A percentile compares a stretch with the other conserved stretches of the same genome.
These are phyloP conservation scores for Alectura lathami DNA, from an alignment of 2,113 vertebrate species.

Conservation along the genomic window DNA sequence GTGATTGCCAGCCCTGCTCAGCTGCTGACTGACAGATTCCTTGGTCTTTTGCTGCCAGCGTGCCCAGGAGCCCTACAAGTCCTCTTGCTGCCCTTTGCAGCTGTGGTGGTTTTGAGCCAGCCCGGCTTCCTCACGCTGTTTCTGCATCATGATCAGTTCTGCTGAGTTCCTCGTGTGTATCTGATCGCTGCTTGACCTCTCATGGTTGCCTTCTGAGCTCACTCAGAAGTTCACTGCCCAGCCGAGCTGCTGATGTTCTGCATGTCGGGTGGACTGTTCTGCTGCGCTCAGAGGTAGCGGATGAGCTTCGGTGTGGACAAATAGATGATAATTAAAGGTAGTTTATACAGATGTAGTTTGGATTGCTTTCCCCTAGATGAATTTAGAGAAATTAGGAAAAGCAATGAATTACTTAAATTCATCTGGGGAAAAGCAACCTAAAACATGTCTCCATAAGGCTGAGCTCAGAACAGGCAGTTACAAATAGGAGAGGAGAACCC, in stretches of 20 bases:
- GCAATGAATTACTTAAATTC: neutral
- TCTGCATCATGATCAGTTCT: neutral
- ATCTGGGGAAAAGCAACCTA: neutral
- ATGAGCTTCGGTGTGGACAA: neutral
- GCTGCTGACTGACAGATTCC: accelerated
- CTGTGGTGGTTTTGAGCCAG: neutral
- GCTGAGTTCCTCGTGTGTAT: neutral
- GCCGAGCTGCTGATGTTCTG: neutral
- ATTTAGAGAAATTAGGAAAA: neutral
- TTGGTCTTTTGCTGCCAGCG: neutral
- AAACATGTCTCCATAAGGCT: neutral
- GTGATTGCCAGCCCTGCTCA: neutral
- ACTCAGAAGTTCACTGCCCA: neutral
- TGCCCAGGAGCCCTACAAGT: neutral
- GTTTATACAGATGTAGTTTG: neutral
- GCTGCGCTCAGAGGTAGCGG: neutral
- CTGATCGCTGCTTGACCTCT: neutral
- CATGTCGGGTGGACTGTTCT: neutral
- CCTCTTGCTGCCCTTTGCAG: neutral
- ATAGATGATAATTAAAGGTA: neutral
- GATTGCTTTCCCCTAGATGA: neutral
- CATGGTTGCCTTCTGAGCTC: neutral
- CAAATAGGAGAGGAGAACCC: neutral
- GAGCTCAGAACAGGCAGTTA: neutral
- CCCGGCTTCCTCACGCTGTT: neutral